Base-by-base conservation (phyloP, 30 jellyfish, hydroid and myxozoan genomes). In the Sanderia malayensis region DNA sequence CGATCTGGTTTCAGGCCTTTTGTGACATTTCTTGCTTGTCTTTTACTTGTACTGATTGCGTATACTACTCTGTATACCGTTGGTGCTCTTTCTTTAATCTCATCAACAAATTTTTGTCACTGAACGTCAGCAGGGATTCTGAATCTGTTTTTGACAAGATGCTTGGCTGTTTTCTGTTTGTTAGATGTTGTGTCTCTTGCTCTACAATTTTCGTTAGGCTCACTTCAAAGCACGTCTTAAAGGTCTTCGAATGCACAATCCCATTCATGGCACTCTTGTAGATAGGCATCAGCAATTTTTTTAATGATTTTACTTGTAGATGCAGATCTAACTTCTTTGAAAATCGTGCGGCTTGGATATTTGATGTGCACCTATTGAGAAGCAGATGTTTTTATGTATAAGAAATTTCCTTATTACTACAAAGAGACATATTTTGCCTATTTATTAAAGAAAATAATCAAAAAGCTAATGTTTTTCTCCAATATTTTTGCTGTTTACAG, bases 1-100 rank as follows among this genome's bases (percentile, higher is more conserved):
- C 70, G 70, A 58, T 58, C 70, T 58, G 70, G 70, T 58, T 58
- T 58, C 70, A 58, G 11, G 44, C 70, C 70, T 58, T 58, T 58
- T 58, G 70, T 58, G 33, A 58, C 70, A 58, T 58, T 58, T 58
- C 70, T 58, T 58, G 70, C 70, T 58, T 58, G 70, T 29, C 73
- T 61, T 61, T 61, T 61, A 21, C 52, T 21, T 61, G 73, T 61
- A 61, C 18, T 27, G 47, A 27, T 27, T 21, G 52, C 21, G 47
- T 61, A 21, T 29, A 61, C 1, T 27, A 61, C 73, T 9, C 52
- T 61, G 47, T 21, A 21, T 61, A 61, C 47, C 47, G 52, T 61
- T 61, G 73, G 73, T 61, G 73, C 73, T 21, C 47, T 23, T 61
- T 61, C 73, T 61, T 23, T 8, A 21, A 27, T 61, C 52, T 61